Percentiles rank a stretch among this genome's conserved stretches.
Evolutionary conservation across 2,797 vertebrate genomes (phyloP).

Genomic region (Sebastes hopkinsi): DNA sequence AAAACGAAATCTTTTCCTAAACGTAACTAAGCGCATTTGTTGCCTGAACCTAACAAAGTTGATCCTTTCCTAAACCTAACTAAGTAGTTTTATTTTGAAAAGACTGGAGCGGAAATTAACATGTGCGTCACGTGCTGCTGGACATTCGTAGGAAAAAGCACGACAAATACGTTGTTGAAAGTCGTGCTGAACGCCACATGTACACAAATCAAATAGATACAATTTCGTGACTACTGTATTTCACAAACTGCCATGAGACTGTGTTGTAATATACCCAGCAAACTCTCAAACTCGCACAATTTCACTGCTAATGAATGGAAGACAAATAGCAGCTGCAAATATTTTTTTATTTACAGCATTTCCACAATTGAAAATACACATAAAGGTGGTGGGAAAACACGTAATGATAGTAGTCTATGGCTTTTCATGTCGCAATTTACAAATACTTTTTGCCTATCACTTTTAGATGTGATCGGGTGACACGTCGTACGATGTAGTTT

Average conservation of each 20-base stretch:
- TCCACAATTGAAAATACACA: not conserved
- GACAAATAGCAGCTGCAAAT: not conserved
- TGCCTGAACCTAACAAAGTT: too few species aligned
- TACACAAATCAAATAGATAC: too few species aligned
- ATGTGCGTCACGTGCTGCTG: rapidly evolving
- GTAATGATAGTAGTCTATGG: rapidly evolving
- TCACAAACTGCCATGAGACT: rapidly evolving
- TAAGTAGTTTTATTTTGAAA: too few species aligned
- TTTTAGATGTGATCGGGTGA: not conserved
- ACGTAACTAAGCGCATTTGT: too few species aligned
- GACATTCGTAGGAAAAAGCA: too few species aligned
- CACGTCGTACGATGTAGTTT: too few species aligned
- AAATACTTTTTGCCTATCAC: not conserved
- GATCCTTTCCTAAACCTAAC: too few species aligned
- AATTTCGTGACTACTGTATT: too few species aligned
- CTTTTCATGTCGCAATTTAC: not conserved
- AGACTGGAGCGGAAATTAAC: too few species aligned
- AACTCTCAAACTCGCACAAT: not conserved
- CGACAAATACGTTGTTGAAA: rapidly evolving
- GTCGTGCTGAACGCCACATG: too few species aligned
- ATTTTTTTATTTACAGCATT: not conserved
- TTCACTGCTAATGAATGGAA: conserved; percentile 3
- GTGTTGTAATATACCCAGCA: not conserved
- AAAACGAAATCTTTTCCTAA: too few species aligned
- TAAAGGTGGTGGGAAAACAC: not conserved